Base-by-base conservation (phyloP, 2,113 vertebrate genomes). In the Osmerus eperlanus region DNA sequence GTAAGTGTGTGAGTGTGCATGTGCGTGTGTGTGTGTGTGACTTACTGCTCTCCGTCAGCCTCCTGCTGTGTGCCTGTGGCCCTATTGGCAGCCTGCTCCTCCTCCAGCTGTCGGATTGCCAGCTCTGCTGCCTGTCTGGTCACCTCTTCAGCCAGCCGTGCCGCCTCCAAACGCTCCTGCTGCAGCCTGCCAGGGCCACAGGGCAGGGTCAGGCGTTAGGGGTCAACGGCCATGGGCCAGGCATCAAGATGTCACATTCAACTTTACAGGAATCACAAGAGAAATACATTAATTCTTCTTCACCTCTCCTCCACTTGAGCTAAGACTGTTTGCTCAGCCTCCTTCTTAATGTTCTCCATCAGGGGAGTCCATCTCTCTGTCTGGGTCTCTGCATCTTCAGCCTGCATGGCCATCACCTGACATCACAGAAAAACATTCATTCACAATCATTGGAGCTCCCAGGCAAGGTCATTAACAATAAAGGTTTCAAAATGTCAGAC, bases 301-400 rank as follows among this genome's bases (percentile, higher is more conserved):
- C 68, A 93, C 92, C 90, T 86, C 80, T 93, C 90, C 75, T 92
- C 92, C 82, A 92, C 87, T 18, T 81, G 82, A 8, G 84, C 88
- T 59, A 90, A 21, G 61, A 89, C 89, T 1, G 81, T 76, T n/a
- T 79, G 86, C 66, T 92, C 90, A 0, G 90, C 90, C 71, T 93
- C 88, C 78, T 55, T 88, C 76, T 83, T 90, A 75, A 91, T 90
- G 81, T 67, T 89, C 72, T 91, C 85, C 0, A 92, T 86, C 51
- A 92, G 88, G 0, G 89, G 90, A 0, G 90, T 92, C 91, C 92
- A 91, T 71, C 88, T 87, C 51, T 86, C 90, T 0, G 91, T 91
- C 73, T 92, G 91, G 2, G 90, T 92, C 83, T 90, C 92, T 1
- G 90, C 91, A 3, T 92, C 90, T 65, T 91, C 90, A 67, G 58